Base-by-base conservation (phyloP, 2,888 invertebrate species). In the Willowsia nigromaculata region DNA sequence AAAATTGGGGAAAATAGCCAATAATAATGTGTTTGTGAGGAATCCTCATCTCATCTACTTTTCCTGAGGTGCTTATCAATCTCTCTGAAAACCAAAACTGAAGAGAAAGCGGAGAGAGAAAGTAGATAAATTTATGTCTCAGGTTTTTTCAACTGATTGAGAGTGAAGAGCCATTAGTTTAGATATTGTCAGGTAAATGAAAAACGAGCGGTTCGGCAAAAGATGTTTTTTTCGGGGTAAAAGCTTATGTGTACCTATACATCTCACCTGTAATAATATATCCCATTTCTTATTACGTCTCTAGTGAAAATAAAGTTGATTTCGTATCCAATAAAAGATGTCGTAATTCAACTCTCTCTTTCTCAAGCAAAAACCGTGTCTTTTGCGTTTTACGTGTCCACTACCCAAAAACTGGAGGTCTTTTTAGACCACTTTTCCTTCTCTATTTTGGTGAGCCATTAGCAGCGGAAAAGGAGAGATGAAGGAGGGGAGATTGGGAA, bases 241-340 rank as follows among this genome's bases (percentile, higher is more conserved):
- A 59, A 1, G 37, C 37, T 4, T 37, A 15, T 18, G 18, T 18
- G 6, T 6, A 59, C 25, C 25, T 56, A 22, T 56, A 59, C 27
- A 13, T 40, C 71, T 13, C 9, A 76, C 50, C 74, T 76, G 50
- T 37, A 68, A 33, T n/a, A 68, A 37, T 5, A 68, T 37, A n/a
- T n/a, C n/a, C 33, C 43, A 1, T 47, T 47, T 76, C 68, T n/a
- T 9, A 68, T 68, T 22, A 47, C 76, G 25, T 22, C 25, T 53
- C 25, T 43, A 11, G 11, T 11, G 50, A 76, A 27, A 76, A 25
- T 18, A 11, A 53, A 78, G 22, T 85, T 53, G 37, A 88, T 90
- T 91, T 92, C 91, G 90, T 86, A 89, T 91, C 90, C 90, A 92
- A 92, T 92, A 92, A 92, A 91, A 90, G 82, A 84, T 78, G 89